Base-by-base conservation (phyloP, 2,888 invertebrate genomes). In the Cyaniris semiargus region DNA sequence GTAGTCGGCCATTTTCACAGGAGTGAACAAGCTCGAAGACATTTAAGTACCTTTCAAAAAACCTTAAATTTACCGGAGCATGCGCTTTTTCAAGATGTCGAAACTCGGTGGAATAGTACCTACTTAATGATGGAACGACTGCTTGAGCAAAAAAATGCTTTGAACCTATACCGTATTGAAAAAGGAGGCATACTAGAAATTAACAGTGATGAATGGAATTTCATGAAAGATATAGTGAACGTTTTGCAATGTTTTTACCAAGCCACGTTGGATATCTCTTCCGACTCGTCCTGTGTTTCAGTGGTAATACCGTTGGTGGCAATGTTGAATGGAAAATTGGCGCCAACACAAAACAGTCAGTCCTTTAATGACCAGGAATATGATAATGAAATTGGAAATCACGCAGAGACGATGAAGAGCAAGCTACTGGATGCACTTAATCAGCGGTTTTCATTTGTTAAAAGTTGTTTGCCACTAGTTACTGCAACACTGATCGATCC, bases 81-180 rank as follows among this genome's bases (percentile, higher is more conserved):
- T 78, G 78, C 79, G 21, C 78, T 80, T 75, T 77, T 80, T 66
- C 80, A 81, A 79, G 81, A 81, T 76, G 53, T 75, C 38, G 31
- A 56, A 34, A 77, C 71, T 23, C n/a, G 77, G 53, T 71, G 71
- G 71, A 71, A 77, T 53, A 71, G 74, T 53, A 75, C 74, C 23
- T 53, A 75, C 48, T 75, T 77, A 38, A 75, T 75, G 77, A 48
- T 75, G 76, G 78, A 78, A 60, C 76, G 76, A n/a, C 60, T 78
- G 76, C 53, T 60, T 76, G 72, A 78, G 70, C 76, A 48, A 78
- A 76, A 77, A 79, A 75, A 75, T 75, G 74, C 74, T 23, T 44
- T 75, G 7, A 75, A 75, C 38, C 71, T 77, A 21, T 72, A 77
- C 72, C 72, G 77, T n/a, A 71, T 77, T 77, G 77, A 77, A 77